These are phyloP conservation scores for Neosalanx taihuensis DNA, from an alignment of 2,797 vertebrate genomes.

Conservation along the genomic window DNA sequence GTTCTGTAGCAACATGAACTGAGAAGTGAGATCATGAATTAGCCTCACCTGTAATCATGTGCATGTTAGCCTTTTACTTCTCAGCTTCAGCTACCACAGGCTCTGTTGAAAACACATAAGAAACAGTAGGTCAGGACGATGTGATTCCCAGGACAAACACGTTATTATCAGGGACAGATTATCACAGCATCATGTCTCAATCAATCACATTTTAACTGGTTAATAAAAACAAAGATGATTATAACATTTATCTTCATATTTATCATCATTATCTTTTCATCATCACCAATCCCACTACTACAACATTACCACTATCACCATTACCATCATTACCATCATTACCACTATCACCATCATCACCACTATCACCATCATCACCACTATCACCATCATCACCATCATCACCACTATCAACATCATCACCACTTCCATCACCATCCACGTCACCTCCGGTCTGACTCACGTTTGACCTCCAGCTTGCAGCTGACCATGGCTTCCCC, in stretches of 20 bases:
- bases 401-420: not conserved
- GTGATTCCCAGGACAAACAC: not conserved
- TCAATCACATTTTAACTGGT: too few relatives aligned
- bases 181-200: too few relatives aligned
- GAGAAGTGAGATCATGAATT: not conserved
- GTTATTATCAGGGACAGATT: too few relatives aligned
- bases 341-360: not conserved
- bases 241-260: too few relatives aligned
- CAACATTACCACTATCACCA: too few relatives aligned
- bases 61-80: constrained; percentile 64
- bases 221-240: too few relatives aligned
- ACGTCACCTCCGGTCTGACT: constrained; percentile 39
- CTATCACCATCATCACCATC: not conserved
- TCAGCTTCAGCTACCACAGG: constrained; percentile 54
- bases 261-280: too few relatives aligned
- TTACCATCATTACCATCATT: not conserved
- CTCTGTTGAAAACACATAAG: constrained; percentile 56
- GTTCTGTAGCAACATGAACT: not conserved
- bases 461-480: constrained; percentile 92
- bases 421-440: not conserved
- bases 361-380: not conserved
- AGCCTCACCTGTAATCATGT: constrained; percentile 62
- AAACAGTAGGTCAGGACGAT: not conserved
- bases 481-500: constrained; percentile 87
- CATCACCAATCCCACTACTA: too few relatives aligned